Percentiles rank a stretch among this genome's conserved stretches.
Evolutionary conservation across 2,113 vertebrate genomes (phyloP).

Genomic region (Burhinus oedicnemus): DNA sequence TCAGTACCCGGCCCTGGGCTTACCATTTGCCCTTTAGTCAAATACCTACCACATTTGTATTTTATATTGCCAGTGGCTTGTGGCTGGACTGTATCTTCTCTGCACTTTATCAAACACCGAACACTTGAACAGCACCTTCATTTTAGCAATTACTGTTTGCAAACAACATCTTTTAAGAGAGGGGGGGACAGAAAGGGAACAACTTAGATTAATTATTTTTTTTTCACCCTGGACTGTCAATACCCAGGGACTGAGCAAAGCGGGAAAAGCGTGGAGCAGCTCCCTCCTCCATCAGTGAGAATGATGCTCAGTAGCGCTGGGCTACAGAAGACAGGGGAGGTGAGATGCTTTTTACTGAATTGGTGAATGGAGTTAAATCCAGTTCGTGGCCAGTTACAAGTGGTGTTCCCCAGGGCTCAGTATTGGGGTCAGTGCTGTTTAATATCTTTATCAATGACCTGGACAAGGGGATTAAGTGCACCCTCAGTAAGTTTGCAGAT

Average conservation of each 20-base stretch:
- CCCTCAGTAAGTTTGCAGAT: background rate
- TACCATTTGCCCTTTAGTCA: background rate
- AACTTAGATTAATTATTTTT: background rate
- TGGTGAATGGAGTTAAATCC: background rate
- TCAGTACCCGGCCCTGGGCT: background rate
- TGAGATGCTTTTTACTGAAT: background rate
- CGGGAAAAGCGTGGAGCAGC: background rate
- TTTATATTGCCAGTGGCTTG: background rate
- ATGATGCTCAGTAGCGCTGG: background rate
- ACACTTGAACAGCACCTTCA: background rate
- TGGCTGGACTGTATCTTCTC: background rate
- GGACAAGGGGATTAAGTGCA: background rate
- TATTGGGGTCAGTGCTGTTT: background rate
- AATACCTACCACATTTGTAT: background rate
- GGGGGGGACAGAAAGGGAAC: background rate
- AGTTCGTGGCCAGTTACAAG: background rate
- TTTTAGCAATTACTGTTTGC: background rate
- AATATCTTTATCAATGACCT: background rate
- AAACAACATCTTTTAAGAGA: background rate
- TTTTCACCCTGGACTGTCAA: background rate
- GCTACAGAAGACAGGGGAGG: background rate
- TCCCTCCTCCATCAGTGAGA: background rate
- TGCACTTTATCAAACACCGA: background rate
- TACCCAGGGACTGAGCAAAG: background rate
- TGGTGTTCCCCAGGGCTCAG: background rate